Evolutionary conservation across 1,140 invertebrate species (phyloP).

Genomic region (Manduca sexta): DNA sequence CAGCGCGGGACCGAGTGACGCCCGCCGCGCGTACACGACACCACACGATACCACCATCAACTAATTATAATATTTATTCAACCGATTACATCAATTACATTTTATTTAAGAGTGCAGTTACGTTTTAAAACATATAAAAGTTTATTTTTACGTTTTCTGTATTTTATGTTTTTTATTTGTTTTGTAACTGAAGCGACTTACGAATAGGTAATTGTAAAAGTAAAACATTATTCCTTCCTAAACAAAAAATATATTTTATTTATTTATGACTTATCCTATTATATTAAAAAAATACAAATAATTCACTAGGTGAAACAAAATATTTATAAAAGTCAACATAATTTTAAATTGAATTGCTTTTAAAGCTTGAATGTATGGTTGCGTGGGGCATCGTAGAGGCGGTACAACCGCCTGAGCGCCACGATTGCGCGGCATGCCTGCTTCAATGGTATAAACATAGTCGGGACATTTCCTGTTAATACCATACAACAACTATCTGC

Average conservation of each 20-base stretch:
- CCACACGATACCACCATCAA: constrained; percentile 3
- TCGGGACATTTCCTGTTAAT: no score
- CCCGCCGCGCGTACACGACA: not conserved
- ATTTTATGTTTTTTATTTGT: constrained; percentile 37
- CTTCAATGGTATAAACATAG: no score
- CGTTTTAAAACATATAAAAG: constrained; percentile 57
- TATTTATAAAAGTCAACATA: no score
- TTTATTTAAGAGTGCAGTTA: constrained; percentile 38
- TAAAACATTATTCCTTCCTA: not conserved
- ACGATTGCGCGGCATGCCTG: no score
- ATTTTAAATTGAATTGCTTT: no score
- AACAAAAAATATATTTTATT: constrained; percentile 6
- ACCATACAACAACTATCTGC: no score
- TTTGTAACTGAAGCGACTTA: constrained; percentile 13
- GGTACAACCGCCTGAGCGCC: no score
- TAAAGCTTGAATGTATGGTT: no score
- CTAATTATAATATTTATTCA: constrained; percentile 36
- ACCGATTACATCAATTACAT: constrained; percentile 28
- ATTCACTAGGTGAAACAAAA: no score
- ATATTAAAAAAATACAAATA: no score
- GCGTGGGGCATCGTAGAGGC: no score
- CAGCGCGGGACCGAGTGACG: constrained; percentile 8
- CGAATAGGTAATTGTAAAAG: constrained; percentile 6
- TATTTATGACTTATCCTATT: not conserved
- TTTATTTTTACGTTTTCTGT: constrained; percentile 62